Evolutionary conservation across 2,797 vertebrate species (phyloP).

Genomic region (Pitangus sulphuratus): DNA sequence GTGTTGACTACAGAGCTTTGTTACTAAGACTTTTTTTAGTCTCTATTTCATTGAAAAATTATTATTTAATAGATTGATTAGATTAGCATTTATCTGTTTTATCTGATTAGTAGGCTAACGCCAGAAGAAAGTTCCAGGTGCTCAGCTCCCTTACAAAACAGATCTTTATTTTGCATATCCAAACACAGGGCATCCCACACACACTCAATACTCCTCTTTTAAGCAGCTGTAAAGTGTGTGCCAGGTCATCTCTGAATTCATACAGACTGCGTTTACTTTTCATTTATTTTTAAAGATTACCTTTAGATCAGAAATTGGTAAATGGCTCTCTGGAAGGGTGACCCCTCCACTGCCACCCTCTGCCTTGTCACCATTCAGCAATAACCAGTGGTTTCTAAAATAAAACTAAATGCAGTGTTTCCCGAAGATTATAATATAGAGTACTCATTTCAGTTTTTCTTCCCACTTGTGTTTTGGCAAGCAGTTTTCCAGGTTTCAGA

Average conservation of each 20-base stretch:
- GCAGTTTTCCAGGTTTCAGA: slow-evolving; percentile 12
- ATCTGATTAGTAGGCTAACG: background rate
- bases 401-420: background rate
- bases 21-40: background rate
- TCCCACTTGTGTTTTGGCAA: slow-evolving; percentile 8
- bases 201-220: background rate
- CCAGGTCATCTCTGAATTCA: slow-evolving; percentile 15
- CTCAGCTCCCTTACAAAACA: slow-evolving; percentile 3
- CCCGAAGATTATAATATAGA: background rate
- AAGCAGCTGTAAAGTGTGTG: slow-evolving; percentile 12
- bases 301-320: background rate
- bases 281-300: slow-evolving; percentile 33
- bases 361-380: background rate
- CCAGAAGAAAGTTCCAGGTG: slow-evolving; percentile 31
- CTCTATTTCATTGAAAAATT: slow-evolving; percentile 4
- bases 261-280: background rate
- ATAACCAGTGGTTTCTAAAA: slow-evolving; percentile 16
- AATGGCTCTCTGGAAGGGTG: background rate
- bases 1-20: background rate
- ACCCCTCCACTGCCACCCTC: background rate
- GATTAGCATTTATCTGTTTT: slow-evolving; percentile 19
- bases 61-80: slow-evolving; percentile 27
- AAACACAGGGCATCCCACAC: background rate
- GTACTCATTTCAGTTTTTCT: background rate
- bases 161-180: slow-evolving; percentile 31